Conservation (phyloP, 2,797 vertebrate genomes). For the Anguilla megastoma region DNA sequence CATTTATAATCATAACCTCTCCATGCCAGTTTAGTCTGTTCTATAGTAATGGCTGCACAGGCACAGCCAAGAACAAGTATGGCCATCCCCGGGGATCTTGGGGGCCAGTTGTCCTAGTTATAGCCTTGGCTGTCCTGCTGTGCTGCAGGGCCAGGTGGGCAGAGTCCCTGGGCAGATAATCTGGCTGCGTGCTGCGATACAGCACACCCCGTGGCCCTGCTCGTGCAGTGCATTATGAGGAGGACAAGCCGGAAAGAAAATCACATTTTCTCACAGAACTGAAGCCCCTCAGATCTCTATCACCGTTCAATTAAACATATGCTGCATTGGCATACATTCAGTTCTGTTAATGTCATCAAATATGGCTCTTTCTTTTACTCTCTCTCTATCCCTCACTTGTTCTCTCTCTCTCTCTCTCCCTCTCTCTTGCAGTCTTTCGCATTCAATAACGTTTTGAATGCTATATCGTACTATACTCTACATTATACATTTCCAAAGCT, state of each 20-base stretch:
- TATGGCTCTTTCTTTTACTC: neutral
- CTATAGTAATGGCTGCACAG: neutral
- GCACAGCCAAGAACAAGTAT: neutral
- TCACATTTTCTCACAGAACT: neutral
- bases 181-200: neutral
- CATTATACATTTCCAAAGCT: neutral
- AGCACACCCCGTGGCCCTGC: neutral
- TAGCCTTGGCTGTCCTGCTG: neutral
- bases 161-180: neutral
- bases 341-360: neutral
- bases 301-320: neutral
- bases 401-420: slow-evolving; percentile 32
- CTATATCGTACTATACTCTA: neutral
- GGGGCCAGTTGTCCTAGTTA: neutral
- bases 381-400: slow-evolving; percentile 32
- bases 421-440: neutral
- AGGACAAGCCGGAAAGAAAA: neutral
- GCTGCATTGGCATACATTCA: neutral
- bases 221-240: neutral
- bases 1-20: neutral
- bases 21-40: neutral
- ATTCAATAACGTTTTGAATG: neutral
- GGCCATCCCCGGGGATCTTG: neutral
- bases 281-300: neutral
- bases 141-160: neutral